Evolutionary conservation across 2,888 invertebrate species (phyloP).

Genomic region (Aricia artaxerxes): DNA sequence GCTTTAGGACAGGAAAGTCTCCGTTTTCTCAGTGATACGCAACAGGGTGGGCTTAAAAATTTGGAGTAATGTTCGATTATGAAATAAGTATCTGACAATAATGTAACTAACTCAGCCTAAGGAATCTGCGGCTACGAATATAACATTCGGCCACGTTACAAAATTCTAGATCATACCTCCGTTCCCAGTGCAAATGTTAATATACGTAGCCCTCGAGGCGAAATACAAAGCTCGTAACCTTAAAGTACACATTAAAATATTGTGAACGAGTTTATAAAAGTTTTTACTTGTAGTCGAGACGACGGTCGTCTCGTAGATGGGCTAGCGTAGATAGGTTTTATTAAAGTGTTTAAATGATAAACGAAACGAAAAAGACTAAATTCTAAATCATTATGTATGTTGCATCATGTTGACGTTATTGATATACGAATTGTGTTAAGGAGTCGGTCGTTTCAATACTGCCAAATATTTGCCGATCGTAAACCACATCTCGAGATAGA

Average conservation of each 20-base stretch:
- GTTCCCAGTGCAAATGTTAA: slow-evolving; percentile 38
- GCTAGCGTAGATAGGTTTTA: slow-evolving; percentile 78
- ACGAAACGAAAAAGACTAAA: slow-evolving; percentile 80
- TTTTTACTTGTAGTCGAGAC: slow-evolving; percentile 73
- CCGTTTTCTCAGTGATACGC: slow-evolving; percentile 55
- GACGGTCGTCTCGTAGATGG: slow-evolving; percentile 74
- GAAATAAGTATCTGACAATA: slow-evolving; percentile 77
- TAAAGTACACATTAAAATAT: slow-evolving; percentile 47
- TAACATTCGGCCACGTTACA: slow-evolving; percentile 35
- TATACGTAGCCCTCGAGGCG: slow-evolving; percentile 36
- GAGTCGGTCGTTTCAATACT: slow-evolving; percentile 44
- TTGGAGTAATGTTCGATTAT: slow-evolving; percentile 53
- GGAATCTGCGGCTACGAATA: slow-evolving; percentile 35
- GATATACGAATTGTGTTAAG: slow-evolving; percentile 67
- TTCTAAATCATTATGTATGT: slow-evolving; percentile 76
- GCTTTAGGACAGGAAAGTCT: slow-evolving; percentile 29
- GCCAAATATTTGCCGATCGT: background rate
- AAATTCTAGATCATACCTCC: slow-evolving; percentile 28
- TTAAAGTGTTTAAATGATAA: slow-evolving; percentile 68
- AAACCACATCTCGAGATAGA: background rate
- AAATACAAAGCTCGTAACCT: slow-evolving; percentile 34
- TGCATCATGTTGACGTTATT: slow-evolving; percentile 73
- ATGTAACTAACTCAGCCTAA: slow-evolving; percentile 57
- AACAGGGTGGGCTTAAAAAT: slow-evolving; percentile 59
- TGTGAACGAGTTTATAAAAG: slow-evolving; percentile 63